A percentile compares a stretch with the other conserved stretches of the same genome.
Conservation (phyloP, 2,797 vertebrate genomes). For the Tapera naevia region DNA sequence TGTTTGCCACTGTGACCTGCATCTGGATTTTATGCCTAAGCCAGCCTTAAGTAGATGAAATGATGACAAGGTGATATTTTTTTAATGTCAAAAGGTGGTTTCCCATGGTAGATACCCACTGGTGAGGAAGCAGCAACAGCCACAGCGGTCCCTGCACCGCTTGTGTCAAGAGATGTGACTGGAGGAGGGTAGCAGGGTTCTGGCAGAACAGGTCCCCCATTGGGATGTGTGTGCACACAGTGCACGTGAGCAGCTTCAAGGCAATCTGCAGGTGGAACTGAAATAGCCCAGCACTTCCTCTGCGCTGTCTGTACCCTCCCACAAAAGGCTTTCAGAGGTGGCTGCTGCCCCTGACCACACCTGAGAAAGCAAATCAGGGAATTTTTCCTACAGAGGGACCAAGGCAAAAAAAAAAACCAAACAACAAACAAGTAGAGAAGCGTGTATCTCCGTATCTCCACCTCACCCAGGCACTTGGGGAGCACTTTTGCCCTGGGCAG, state of each 20-base stretch:
- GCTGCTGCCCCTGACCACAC: not conserved
- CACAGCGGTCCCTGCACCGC: rapidly evolving
- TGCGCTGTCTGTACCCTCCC: rapidly evolving
- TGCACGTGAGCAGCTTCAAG: rapidly evolving
- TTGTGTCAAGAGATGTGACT: rapidly evolving
- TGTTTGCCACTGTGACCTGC: not conserved
- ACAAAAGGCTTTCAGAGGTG: not conserved
- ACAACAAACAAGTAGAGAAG: too few relatives aligned
- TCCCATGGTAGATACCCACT: not conserved
- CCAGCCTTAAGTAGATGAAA: not conserved
- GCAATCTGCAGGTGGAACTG: rapidly evolving
- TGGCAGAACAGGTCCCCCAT: not conserved
- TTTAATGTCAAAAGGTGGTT: not conserved
- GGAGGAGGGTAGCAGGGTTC: not conserved
- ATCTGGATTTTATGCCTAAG: not conserved
- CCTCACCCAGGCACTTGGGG: not conserved
- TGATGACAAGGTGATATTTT: not conserved
- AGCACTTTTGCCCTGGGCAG: not conserved
- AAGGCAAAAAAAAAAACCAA: not conserved
- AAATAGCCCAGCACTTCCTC: not conserved
- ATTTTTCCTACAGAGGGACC: not conserved
- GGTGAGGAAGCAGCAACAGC: not conserved
- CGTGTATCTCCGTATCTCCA: not conserved
- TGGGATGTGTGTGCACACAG: rapidly evolving
- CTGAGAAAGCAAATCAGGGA: not conserved